Evolutionary conservation across 2,797 vertebrate species (phyloP), one percentile per base, ranked within the genome.

Genomic region (Orestias chungarensis): DNA sequence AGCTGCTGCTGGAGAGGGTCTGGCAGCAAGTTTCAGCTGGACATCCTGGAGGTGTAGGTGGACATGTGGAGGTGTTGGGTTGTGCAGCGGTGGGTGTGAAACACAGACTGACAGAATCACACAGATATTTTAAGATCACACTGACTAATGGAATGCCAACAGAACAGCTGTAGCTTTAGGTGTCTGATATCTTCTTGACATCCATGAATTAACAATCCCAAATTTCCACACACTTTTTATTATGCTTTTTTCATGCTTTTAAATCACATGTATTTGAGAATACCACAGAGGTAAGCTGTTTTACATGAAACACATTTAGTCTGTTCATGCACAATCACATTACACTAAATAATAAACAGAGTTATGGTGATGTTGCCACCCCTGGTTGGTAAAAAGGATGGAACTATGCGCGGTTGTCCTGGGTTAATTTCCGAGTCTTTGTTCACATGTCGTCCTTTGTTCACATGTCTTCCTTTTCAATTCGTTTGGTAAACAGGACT

Each of bases 111-210:
- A 66, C 54, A 46, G 6, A 71, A 72, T 9, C 46, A 17, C 5
- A 43, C 0, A 20, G 40, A 64, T 62, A 43, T 59, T 49, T 47
- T 64, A 20, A 17, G 46, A 66, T 23, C 47, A 38, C 33, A 20
- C 29, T 70, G 55, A 31, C 10, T 70, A 5, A 8, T 71, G 47
- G 38, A 42, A 38, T 8, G 31, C 3, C 6, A n/a, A 20, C 33
- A n/a, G 42, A 15, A 38, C 47, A 68, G 70, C 47, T 44, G 17
- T 23, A 62, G 35, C n/a, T 20, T 52, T 23, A 20, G 70, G 59
- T 6, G 31, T 35, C 18, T 15, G 70, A 44, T 44, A 71, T 76
- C 68, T 54, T 72, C 25, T 33, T 55, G 57, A 54, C 29, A 29
- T 55, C 67, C 44, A 40, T 23, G 52, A 65, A 67, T 46, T 33